Percentiles rank a stretch among this genome's conserved stretches.
These are phyloP conservation scores for Sepioteuthis lessoniana DNA, from an alignment of 2,888 invertebrate genomes.

Conservation along the genomic window DNA sequence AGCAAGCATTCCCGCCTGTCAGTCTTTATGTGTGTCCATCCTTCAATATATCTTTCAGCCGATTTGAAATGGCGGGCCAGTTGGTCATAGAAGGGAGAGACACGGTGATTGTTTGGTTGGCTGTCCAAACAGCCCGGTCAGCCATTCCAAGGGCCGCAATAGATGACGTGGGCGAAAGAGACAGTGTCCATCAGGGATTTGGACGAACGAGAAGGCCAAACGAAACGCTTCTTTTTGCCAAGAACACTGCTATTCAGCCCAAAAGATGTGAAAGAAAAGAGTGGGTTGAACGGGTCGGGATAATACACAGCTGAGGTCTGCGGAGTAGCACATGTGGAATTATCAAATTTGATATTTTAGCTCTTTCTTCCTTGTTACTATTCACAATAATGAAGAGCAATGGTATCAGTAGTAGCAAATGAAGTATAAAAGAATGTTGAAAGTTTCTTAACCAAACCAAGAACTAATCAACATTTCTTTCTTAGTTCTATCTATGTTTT, in stretches of 20 bases:
- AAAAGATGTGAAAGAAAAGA: not conserved
- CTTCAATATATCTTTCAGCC: conserved; percentile 20
- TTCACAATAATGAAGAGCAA: no score
- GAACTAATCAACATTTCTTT: no score
- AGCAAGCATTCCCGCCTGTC: not conserved
- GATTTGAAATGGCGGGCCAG: not conserved
- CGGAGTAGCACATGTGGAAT: no score
- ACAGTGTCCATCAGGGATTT: not conserved
- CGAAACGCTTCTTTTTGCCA: not conserved
- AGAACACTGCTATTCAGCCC: not conserved
- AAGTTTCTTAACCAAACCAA: no score
- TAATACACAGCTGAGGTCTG: no score
- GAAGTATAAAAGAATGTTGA: no score
- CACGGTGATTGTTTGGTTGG: not conserved
- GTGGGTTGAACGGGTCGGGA: not conserved
- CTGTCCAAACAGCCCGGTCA: not conserved
- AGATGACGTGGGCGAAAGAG: not conserved
- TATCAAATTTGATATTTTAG: no score
- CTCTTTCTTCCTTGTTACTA: no score
- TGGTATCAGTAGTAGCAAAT: no score
- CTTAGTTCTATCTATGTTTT: no score
- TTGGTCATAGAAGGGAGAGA: not conserved
- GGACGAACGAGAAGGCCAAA: not conserved
- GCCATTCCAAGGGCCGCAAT: not conserved
- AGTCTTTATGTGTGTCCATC: conserved; percentile 33